Base-by-base conservation (phyloP, 2,888 invertebrate genomes). In the Imbricaverruca yamaguchii region DNA sequence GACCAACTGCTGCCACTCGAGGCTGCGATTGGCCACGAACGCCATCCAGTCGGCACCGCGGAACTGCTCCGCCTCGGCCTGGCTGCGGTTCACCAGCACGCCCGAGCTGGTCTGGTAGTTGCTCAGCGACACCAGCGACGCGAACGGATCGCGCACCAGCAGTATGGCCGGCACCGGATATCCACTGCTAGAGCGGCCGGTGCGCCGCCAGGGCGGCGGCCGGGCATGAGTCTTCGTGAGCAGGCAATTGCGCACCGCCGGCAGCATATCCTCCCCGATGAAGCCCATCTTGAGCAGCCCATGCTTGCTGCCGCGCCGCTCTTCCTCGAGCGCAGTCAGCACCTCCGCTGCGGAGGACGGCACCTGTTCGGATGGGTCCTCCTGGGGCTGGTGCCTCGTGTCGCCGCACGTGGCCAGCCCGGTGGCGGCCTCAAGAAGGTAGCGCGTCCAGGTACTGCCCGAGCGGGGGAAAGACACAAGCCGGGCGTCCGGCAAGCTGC, bases 371-470 rank as follows among this genome's bases (percentile, higher is more conserved):
- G 23, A n/a, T n/a, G 56, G 78, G 12, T 6, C 13, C 18, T 74
- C 53, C 11, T 7, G 0, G 15, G 18, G 39, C 39, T 18, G 12
- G 12, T 13, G 6, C 21, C 15, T 53, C 21, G 15, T 18, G 53
- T 74, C 15, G 39, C 74, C 79, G 79, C 79, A 79, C 6, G 79
- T 79, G 56, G 25, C n/a, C 23, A 79, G 9, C 23, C 79, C 79
- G 25, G 57, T 57, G 23, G 79, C 56, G 0, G 79, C 57, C 79
- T 79, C 79, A 23, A 79, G 79, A 9, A 79, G 23, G 59, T 79
- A 79, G 23, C 79, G 79, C 3, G 6, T 18, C 79, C 79, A 79
- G 7, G 79, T 57, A 57, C 57, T 79, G 23, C 79, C 79, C 1
- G 79, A 79, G 56, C 79, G 79, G 25, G n/a, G n/a, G 23, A 79